These are phyloP conservation scores for Dolomedes plantarius DNA, from an alignment of 2,888 invertebrate species.

Conservation along the genomic window DNA sequence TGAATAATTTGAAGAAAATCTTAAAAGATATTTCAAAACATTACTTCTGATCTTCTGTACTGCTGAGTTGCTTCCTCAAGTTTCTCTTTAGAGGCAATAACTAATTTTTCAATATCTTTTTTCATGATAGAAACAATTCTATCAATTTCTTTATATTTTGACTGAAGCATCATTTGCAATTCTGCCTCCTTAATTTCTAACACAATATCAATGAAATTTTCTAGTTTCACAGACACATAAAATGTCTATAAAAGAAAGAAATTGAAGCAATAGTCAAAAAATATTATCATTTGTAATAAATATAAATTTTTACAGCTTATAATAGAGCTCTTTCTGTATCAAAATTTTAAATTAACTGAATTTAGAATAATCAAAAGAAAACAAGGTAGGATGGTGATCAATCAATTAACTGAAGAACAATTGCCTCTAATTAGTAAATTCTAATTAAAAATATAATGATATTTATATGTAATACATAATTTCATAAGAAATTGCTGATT, in stretches of 20 bases:
- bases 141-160: conserved; percentile 48
- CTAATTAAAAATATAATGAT: no score
- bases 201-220: conserved; percentile 35
- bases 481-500: no score
- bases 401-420: no score
- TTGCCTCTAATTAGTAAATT: no score
- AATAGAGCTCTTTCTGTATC: not conserved
- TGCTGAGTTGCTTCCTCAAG: conserved; percentile 34
- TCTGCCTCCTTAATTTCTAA: conserved; percentile 47
- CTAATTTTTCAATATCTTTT: conserved; percentile 17
- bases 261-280: not conserved
- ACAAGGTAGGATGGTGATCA: no score
- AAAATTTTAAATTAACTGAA: no score
- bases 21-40: not conserved
- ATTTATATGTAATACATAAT: no score
- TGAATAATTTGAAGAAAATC: no score
- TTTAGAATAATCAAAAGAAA: no score
- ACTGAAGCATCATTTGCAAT: conserved; percentile 29
- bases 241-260: conserved; percentile 15
- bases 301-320: not conserved
- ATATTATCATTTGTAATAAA: not conserved
- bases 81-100: conserved; percentile 19
- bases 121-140: conserved; percentile 11
- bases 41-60: conserved; percentile 27
- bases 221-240: conserved; percentile 27